These are phyloP conservation scores for Matsumyia berberina DNA, from an alignment of 2,888 invertebrate genomes.

Conservation along the genomic window DNA sequence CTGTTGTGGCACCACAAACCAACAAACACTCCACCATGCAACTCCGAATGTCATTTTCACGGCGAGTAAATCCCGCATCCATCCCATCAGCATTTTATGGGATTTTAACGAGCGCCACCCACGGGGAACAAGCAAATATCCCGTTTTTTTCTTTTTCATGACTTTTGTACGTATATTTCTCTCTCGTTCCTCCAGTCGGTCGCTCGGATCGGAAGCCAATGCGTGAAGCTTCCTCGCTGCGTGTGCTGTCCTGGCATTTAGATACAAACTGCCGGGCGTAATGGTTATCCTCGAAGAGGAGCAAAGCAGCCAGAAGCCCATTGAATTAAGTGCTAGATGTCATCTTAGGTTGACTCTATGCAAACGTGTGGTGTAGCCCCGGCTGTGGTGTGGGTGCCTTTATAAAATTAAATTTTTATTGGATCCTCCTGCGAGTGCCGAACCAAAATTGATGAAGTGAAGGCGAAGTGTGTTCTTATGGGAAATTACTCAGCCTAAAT, in stretches of 20 bases:
- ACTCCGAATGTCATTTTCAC: slow-evolving; percentile 71
- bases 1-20: slow-evolving; percentile 28
- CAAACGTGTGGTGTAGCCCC: background rate
- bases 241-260: slow-evolving; percentile 48
- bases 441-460: slow-evolving; percentile 59
- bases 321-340: slow-evolving; percentile 59
- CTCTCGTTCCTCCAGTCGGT: too few relatives aligned
- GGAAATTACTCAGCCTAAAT: slow-evolving; percentile 65
- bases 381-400: slow-evolving; percentile 25
- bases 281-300: slow-evolving; percentile 60
- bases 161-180: slow-evolving; percentile 14
- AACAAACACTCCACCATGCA: slow-evolving; percentile 55
- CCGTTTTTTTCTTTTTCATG: slow-evolving; percentile 39
- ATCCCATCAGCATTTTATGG: slow-evolving; percentile 71
- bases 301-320: slow-evolving; percentile 28
- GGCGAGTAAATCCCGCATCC: slow-evolving; percentile 72
- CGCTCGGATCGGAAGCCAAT: too few relatives aligned
- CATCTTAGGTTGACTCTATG: slow-evolving; percentile 11
- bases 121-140: slow-evolving; percentile 33
- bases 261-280: slow-evolving; percentile 61
- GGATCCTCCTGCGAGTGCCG: slow-evolving; percentile 31
- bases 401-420: slow-evolving; percentile 65
- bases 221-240: slow-evolving; percentile 34
- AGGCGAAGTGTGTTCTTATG: slow-evolving; percentile 38
- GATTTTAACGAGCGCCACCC: slow-evolving; percentile 68